phyloP scores from a whole-genome alignment of 2,113 vertebrate genomes.

The Alouatta palliata region DNA sequence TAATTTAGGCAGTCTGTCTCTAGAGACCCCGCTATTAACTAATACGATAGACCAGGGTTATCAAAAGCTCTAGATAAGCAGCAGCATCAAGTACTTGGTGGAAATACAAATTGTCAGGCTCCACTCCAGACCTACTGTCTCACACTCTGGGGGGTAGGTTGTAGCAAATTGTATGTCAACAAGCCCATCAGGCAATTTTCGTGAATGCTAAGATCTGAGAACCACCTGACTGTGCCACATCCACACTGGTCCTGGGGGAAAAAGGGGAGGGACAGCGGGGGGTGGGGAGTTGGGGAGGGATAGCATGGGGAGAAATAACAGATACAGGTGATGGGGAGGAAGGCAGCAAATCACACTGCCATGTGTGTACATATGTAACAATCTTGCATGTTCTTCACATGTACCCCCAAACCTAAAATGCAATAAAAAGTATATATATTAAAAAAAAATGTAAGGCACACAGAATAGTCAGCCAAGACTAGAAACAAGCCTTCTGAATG shows the following conservation, averaged over 20 bases:
- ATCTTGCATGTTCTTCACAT: no score
- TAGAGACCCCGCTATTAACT: neutral
- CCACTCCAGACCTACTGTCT: neutral
- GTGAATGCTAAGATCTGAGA: neutral
- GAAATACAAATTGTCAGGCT: neutral
- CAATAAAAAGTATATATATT: no score
- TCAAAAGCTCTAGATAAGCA: neutral
- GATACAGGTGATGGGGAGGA: no score
- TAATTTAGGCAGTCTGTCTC: neutral
- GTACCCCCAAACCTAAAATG: no score
- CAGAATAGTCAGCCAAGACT: neutral
- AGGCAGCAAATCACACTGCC: no score
- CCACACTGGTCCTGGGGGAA: accelerated
- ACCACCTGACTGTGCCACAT: no score
- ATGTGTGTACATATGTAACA: no score
- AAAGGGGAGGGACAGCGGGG: no score
- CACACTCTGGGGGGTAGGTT: accelerated
- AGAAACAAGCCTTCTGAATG: neutral
- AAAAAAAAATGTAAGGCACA: neutral
- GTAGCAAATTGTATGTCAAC: neutral
- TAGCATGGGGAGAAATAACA: no score
- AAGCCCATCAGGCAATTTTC: accelerated
- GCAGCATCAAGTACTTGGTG: neutral
- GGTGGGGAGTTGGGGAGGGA: no score
- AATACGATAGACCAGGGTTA: neutral